Base-by-base conservation (phyloP, 1,140 invertebrate genomes). In the Pseudomyrmex pallidus region DNA sequence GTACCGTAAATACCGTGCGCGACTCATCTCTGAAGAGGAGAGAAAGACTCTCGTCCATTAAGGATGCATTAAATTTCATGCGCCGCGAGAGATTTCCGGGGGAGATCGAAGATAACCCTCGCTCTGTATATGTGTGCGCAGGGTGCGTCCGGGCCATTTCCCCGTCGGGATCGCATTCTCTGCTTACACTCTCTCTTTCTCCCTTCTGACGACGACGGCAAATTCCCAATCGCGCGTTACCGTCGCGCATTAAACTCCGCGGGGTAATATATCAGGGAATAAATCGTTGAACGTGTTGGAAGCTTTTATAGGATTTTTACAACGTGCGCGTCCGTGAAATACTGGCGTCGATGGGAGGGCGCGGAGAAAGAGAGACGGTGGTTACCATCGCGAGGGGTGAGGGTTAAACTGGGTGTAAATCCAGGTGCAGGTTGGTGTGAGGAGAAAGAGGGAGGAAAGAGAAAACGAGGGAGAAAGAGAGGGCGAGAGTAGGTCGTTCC, bases 251-350 rank as follows among this genome's bases (percentile, higher is more conserved):
- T 80, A 80, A 80, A 80, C 66, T 80, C 66, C 76, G 66, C 20
- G 66, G 66, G 66, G 66, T 80, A 72, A 80, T 80, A 80, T 80
- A 80, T 80, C 76, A 80, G 66, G 56, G 54, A 70, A 86, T 86
- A 87, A 87, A 87, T 87, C 86, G 72, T 74, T 62, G 80, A 84
- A 84, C 80, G 85, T 87, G 85, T 73, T 83, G 85, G 74, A 78
- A 87, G 82, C 86, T 87, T 87, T 87, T 87, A 87, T 87, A 76
- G 80, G 86, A 87, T 87, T 87, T 87, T 87, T 87, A 87, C 86
- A 87, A 87, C 73, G 56, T 86, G 67, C 80, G 80, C 73, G 66
- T 72, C 80, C 61, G 85, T 87, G 83, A 87, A 87, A 87, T 87
- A 87, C 80, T 67, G 62, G 80, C 82, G 62, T 50, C 67, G 48